Conservation (phyloP, 2,888 invertebrate species). For the Dicyrtomina minuta region DNA sequence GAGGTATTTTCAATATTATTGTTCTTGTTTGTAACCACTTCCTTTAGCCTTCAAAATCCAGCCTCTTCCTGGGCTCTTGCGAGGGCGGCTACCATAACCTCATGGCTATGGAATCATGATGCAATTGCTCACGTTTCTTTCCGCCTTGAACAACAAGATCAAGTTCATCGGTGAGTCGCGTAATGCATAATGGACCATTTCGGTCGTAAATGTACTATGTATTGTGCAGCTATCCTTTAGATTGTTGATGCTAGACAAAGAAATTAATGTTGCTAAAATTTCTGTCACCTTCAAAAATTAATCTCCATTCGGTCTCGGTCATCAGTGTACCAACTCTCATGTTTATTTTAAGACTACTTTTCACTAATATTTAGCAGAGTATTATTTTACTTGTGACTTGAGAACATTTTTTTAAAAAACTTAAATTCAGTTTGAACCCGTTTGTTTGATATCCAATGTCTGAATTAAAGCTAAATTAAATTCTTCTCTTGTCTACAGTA, state of each 20-base stretch:
- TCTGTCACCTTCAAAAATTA: neutral
- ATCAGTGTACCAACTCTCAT: neutral
- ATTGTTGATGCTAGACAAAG: neutral
- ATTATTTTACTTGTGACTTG: too few species aligned
- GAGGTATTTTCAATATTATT: too few species aligned
- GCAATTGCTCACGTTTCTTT: constrained; percentile 36
- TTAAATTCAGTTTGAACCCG: too few species aligned
- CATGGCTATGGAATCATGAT: constrained; percentile 36
- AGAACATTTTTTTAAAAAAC: too few species aligned
- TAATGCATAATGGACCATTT: neutral
- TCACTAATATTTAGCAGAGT: too few species aligned
- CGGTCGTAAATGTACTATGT: neutral
- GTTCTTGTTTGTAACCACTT: neutral
- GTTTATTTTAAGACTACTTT: too few species aligned
- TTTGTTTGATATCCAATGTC: too few species aligned
- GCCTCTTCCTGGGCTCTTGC: constrained; percentile 23
- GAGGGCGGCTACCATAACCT: constrained; percentile 27
- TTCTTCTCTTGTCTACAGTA: neutral
- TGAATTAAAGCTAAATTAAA: too few species aligned
- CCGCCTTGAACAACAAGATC: constrained; percentile 33
- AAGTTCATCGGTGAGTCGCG: constrained; percentile 28
- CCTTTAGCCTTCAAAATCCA: constrained; percentile 20
- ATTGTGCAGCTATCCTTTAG: neutral
- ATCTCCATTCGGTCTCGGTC: neutral
- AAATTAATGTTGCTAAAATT: neutral